These are phyloP conservation scores for Lithosia quadra DNA, from an alignment of 2,888 invertebrate species.

Conservation along the genomic window DNA sequence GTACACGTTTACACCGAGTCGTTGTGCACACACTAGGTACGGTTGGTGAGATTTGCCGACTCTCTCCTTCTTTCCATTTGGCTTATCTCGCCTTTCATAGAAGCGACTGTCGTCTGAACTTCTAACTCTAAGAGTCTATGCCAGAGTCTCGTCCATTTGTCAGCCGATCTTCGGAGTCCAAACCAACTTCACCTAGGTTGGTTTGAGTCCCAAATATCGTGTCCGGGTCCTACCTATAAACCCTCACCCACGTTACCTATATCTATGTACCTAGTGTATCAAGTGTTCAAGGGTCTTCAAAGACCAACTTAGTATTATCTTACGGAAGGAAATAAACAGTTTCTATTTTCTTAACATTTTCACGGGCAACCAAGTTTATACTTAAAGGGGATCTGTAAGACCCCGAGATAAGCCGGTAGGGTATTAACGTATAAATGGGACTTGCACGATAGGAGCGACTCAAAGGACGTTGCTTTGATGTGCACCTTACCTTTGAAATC, in stretches of 20 bases:
- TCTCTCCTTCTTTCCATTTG: no score
- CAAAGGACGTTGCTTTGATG: conserved; percentile 64
- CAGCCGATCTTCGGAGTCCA: no score
- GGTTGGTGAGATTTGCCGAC: no score
- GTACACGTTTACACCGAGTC: no score
- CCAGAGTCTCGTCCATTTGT: no score
- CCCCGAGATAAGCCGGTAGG: conserved; percentile 43
- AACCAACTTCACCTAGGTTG: no score
- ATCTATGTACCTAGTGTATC: not conserved
- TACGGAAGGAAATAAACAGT: conserved; percentile 37
- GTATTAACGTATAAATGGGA: conserved; percentile 70
- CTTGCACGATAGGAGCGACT: conserved; percentile 61
- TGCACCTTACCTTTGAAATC: conserved; percentile 42
- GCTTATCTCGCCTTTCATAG: no score
- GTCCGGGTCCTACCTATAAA: no score
- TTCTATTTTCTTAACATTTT: conserved; percentile 50
- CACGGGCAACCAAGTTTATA: conserved; percentile 47
- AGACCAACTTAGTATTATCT: conserved; percentile 23
- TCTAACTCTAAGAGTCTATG: no score
- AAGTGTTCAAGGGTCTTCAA: conserved; percentile 2
- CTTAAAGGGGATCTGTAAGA: conserved; percentile 42
- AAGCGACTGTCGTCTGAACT: no score
- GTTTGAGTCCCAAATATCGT: no score
- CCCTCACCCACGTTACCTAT: not conserved
- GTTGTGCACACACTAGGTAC: no score